These are phyloP conservation scores for Neodiprion virginianus DNA, from an alignment of 1,140 invertebrate genomes.

Conservation along the genomic window DNA sequence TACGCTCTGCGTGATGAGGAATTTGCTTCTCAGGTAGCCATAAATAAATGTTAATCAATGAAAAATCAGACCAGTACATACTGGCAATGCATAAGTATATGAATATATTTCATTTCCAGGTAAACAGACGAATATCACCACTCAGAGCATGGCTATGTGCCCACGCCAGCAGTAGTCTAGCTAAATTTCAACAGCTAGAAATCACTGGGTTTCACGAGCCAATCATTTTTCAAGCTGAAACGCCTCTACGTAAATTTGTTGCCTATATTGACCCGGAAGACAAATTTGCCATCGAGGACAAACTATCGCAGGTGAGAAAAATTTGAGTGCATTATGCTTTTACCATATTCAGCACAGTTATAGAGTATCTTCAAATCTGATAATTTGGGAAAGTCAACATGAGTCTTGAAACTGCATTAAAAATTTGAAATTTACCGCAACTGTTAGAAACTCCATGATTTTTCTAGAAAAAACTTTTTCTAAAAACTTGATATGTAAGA, in stretches of 20 bases:
- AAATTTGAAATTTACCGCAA: too few relatives aligned
- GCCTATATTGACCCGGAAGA: slow-evolving; percentile 95
- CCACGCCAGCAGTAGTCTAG: slow-evolving; percentile 81
- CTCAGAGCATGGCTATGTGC: slow-evolving; percentile 90
- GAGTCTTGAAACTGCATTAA: too few relatives aligned
- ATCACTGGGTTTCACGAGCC: slow-evolving; percentile 74
- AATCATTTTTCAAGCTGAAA: slow-evolving; percentile 85
- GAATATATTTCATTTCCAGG: slow-evolving; percentile 57
- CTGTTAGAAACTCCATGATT: too few relatives aligned
- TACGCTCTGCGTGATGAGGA: slow-evolving; percentile 82
- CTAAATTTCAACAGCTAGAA: slow-evolving; percentile 82
- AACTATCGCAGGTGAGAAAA: slow-evolving; percentile 83
- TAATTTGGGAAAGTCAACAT: too few relatives aligned
- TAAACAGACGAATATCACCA: slow-evolving; percentile 84
- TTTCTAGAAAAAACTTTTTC: too few relatives aligned
- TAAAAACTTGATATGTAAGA: too few relatives aligned
- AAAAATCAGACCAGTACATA: slow-evolving; percentile 1
- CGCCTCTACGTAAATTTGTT: slow-evolving; percentile 83
- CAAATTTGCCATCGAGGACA: slow-evolving; percentile 88
- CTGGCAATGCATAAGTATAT: background rate
- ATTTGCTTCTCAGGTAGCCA: slow-evolving; percentile 72
- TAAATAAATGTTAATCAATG: slow-evolving; percentile 12
- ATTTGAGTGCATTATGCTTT: slow-evolving; percentile 4
- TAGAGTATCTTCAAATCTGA: background rate
- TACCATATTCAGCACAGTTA: slow-evolving; percentile 9